Percentiles rank a stretch among this genome's conserved stretches.
These are phyloP conservation scores for Podocnemis expansa DNA, from an alignment of 2,113 vertebrate species.

Conservation along the genomic window DNA sequence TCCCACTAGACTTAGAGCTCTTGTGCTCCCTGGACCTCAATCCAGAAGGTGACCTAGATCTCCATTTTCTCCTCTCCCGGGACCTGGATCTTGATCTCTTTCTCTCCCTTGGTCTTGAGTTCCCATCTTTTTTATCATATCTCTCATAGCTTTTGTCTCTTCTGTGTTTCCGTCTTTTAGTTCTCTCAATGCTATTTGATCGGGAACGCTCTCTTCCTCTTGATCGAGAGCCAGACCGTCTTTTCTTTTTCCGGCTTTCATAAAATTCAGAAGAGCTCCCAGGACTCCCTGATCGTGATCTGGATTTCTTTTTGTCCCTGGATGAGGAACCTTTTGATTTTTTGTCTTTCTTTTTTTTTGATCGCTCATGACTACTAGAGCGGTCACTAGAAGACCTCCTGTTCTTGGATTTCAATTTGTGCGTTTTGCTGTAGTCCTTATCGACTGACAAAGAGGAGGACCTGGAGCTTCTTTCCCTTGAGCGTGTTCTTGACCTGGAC, in stretches of 20 bases:
- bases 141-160: conserved; percentile 75
- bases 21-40: conserved; percentile 70
- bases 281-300: conserved; percentile 78
- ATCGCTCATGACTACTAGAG: conserved; percentile 77
- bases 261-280: conserved; percentile 74
- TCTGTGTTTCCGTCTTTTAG: conserved; percentile 73
- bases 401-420: conserved; percentile 56
- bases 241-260: conserved; percentile 75
- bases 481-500: conserved; percentile 64
- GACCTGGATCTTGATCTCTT: conserved; percentile 77
- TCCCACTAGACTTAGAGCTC: conserved; percentile 77
- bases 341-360: conserved; percentile 74
- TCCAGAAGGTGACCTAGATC: conserved; percentile 48
- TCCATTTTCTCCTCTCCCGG: conserved; percentile 76
- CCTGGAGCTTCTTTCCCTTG: conserved; percentile 71
- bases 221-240: conserved; percentile 69
- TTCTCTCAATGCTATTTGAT: conserved; percentile 81
- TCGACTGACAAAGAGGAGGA: conserved; percentile 68
- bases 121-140: conserved; percentile 69
- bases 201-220: conserved; percentile 73
- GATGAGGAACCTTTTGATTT: conserved; percentile 72
- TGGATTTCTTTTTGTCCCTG: conserved; percentile 73
- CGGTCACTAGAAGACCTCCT: conserved; percentile 76
- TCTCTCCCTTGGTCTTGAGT: conserved; percentile 64
- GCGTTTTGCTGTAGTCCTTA: conserved; percentile 65